Base-by-base conservation (phyloP, 37 sponge, comb jelly and placozoan species). In the Chondrilla cf. caribensis region DNA sequence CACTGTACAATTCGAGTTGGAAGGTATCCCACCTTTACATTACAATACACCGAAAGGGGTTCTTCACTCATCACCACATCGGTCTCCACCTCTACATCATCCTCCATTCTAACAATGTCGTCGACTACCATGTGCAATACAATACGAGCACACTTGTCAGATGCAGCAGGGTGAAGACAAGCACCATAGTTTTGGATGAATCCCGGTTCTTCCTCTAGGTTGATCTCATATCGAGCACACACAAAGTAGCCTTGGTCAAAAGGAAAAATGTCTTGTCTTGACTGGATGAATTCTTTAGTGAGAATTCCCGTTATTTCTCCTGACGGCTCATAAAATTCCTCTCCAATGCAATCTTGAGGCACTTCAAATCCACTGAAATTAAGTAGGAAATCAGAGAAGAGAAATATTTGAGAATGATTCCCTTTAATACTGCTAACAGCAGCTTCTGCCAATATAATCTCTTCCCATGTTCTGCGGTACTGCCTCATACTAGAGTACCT, bases 371-470 rank as follows among this genome's bases (percentile, higher is more conserved):
- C 43, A 40, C 44, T 42, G 25, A 73, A 92, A 15, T 83, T 62
- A 14, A 92, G 79, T 3, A 17, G 24, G 24, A 86, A 89, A 76
- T 88, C 76, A 41, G 64, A 38, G 31, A 83, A 38, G 3, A 72
- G 26, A 22, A 68, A 37, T n/a, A 18, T 35, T 25, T 73, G 62
- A 2, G 58, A 35, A 0, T 43, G 54, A 36, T 66, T 38, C 1
- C 58, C 37, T 66, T 57, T 78, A 2, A 92, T 79, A 83, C 92
- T 88, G 0, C 36, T 32, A 26, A 24, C 78, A 17, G 89, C 86
- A 25, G 84, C 89, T 57, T 92, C 92, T 22, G 92, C 92, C 35
- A 92, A 68, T 28, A 92, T 21, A 0, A 92, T 65, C 15, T 67
- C 78, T 41, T 86, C 83, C 92, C 92, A 92, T 2, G 80, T 54